Base-by-base conservation (phyloP, 2,888 invertebrate genomes). In the Trissoscelio sp. region DNA sequence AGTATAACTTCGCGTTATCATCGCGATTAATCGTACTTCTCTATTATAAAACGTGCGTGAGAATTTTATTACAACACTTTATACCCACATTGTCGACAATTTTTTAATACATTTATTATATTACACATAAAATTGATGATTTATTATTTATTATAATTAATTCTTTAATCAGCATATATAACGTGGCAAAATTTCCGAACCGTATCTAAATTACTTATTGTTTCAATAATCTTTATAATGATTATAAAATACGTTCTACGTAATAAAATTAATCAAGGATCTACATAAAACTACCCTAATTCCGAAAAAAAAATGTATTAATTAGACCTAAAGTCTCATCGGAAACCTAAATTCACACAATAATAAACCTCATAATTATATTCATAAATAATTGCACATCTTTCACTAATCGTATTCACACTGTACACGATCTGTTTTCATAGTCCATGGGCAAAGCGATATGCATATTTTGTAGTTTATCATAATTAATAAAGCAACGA, bases 371-470 rank as follows among this genome's bases (percentile, higher is more conserved):
- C 16, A 14, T 55, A 51, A 64, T 64, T 46, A 57, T 64, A 64
- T 74, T 57, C 46, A 74, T 53, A 74, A 64, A 64, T 57, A 74
- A 57, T 58, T 58, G 58, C 46, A 28, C 48, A 57, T 64, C 44
- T 37, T 37, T 78, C 34, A 12, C 14, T 70, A 37, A 70, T 69
- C 48, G 20, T 18, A 39, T 31, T 2, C 20, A 53, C 6, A 16
- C 53, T 34, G 64, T 39, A 64, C 62, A 78, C 28, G 48, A 70
- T 70, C 62, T 64, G 24, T 70, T 70, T 70, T 70, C 78, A 64
- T 70, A 60, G 78, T 64, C 44, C 57, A 48, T 70, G 64, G 39
- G 55, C 69, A 64, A 28, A 55, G 37, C 18, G 53, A 62, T 60
- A 34, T 42, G 31, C 69, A 69, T 55, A 69, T 55, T 67, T 77